phyloP scores from a whole-genome alignment of 2,797 vertebrate genomes.

The Falco columbarius region DNA sequence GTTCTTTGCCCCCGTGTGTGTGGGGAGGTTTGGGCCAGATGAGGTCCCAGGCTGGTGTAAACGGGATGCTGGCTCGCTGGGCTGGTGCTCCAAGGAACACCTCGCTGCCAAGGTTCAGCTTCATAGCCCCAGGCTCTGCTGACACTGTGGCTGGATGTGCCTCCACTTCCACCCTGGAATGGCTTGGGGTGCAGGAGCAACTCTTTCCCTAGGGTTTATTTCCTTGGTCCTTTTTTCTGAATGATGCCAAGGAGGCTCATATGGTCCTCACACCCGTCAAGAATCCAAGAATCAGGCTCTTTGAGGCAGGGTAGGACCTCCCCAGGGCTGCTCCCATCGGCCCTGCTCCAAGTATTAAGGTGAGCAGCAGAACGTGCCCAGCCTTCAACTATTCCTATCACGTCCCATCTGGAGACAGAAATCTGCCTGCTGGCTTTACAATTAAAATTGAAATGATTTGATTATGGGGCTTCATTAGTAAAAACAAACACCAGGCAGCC shows the following conservation, averaged over 20 bases:
- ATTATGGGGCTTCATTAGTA: slow-evolving; percentile 60
- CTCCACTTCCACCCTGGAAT: fast-evolving
- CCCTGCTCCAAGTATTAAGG: background rate
- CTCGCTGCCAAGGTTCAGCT: background rate
- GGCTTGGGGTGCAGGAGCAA: background rate
- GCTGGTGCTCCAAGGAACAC: background rate
- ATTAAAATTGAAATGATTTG: slow-evolving; percentile 67
- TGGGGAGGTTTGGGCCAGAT: background rate
- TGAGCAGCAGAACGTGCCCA: slow-evolving; percentile 14
- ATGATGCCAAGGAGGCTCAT: background rate
- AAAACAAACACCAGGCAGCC: slow-evolving; percentile 58
- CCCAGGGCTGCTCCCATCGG: background rate
- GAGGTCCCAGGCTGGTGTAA: background rate
- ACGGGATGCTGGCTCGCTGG: fast-evolving
- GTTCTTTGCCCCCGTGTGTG: background rate
- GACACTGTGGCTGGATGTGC: fast-evolving
- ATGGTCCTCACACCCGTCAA: fast-evolving
- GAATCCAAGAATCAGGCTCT: background rate
- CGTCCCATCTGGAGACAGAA: slow-evolving; percentile 67
- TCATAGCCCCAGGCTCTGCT: background rate
- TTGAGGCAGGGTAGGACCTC: background rate
- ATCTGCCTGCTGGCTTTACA: slow-evolving; percentile 67
- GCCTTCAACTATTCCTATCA: slow-evolving; percentile 49
- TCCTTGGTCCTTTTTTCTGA: background rate
- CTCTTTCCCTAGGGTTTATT: background rate